Evolutionary conservation across 1,140 invertebrate genomes (phyloP).

Genomic region (Portunus trituberculatus): DNA sequence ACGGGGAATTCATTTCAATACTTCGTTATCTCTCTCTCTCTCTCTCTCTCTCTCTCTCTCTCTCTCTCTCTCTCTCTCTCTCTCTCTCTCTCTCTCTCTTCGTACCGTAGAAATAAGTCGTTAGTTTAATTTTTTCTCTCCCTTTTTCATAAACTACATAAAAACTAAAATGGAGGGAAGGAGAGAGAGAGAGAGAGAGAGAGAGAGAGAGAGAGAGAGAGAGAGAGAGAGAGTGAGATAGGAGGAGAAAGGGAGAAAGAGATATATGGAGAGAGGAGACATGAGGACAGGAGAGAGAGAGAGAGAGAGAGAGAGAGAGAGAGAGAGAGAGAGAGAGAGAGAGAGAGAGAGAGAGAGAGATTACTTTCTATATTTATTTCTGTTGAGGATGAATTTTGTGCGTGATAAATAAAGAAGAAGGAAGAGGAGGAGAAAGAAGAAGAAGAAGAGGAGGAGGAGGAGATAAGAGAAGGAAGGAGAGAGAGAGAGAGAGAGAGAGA

Average conservation of each 20-base stretch:
- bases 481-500: slow-evolving; percentile 1
- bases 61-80: too few species aligned
- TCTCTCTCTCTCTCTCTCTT: too few species aligned
- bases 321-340: slow-evolving; percentile 2
- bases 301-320: slow-evolving; percentile 20
- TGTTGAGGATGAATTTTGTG: background rate
- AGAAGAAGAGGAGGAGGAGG: background rate
- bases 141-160: background rate
- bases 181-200: background rate
- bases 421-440: background rate
- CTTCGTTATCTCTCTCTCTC: too few species aligned
- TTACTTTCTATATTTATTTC: background rate
- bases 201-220: background rate
- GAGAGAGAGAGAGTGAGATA: background rate
- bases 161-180: background rate
- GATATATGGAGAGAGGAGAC: background rate
- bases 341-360: slow-evolving; percentile 16
- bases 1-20: too few species aligned
- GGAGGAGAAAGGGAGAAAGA: background rate
- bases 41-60: too few species aligned
- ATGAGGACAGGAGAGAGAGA: background rate
- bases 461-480: background rate
- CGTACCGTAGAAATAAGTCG: too few species aligned
- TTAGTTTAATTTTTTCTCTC: background rate
- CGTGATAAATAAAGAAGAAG: too few species aligned